A percentile compares a stretch with the other conserved stretches of the same genome.
phyloP scores from a whole-genome alignment of 1,140 invertebrate genomes.

The Tyrophagus putrescentiae region DNA sequence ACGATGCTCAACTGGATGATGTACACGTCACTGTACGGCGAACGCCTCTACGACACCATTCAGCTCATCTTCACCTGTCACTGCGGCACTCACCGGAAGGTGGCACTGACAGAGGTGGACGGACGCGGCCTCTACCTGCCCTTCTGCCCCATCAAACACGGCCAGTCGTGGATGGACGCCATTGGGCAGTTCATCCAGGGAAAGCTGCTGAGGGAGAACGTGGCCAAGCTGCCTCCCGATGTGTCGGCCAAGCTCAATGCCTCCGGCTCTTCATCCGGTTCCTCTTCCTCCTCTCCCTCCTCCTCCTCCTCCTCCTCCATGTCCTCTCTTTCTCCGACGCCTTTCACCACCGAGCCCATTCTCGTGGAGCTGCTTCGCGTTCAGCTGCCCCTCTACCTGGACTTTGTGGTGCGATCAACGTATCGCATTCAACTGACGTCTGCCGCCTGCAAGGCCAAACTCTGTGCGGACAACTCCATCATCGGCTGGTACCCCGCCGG shows the following conservation, averaged over 20 bases:
- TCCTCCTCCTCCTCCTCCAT: background rate
- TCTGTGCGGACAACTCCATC: constrained; percentile 12
- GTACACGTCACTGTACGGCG: no score
- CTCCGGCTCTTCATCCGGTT: no score
- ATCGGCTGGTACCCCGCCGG: constrained; percentile 9
- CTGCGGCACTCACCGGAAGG: constrained; percentile 10
- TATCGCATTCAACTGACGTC: constrained; percentile 17
- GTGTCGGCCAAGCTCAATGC: background rate
- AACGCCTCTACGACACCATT: background rate
- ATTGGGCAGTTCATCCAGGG: background rate
- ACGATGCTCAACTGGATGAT: no score
- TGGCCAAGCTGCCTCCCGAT: background rate
- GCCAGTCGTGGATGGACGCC: constrained; percentile 7
- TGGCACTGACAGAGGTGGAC: background rate
- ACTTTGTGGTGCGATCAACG: constrained; percentile 21
- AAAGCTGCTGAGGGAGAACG: no score
- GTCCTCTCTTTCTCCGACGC: no score
- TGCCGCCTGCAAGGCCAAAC: background rate
- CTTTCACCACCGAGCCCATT: constrained; percentile 9
- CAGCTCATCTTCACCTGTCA: background rate
- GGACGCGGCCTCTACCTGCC: constrained; percentile 15
- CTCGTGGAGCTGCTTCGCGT: constrained; percentile 22
- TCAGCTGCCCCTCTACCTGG: constrained; percentile 18
- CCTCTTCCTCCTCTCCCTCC: no score
- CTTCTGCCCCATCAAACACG: background rate